Base-by-base conservation (phyloP, 2,797 vertebrate species). In the Pangasius macronema region DNA sequence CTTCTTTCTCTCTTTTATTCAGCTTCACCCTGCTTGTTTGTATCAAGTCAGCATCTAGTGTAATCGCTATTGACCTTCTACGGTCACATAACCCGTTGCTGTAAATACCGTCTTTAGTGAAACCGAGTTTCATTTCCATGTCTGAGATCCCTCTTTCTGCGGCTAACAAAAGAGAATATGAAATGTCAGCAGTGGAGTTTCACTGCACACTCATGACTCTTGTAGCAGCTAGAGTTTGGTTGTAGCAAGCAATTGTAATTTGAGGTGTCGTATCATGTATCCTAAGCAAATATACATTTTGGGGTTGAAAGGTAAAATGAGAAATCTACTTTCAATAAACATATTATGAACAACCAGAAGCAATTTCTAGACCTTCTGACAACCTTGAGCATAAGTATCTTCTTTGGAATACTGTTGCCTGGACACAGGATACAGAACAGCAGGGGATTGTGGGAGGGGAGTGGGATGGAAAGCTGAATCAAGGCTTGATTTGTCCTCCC, bases 401-500 rank as follows among this genome's bases (percentile, higher is more conserved):
- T 82, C 79, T 55, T 83, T 42, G 63, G 72, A 70, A 80, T 63
- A 11, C 85, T 84, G 77, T 82, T 85, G 75, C 84, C 84, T 88
- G 86, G 86, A 87, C 87, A 88, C 79, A n/a, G 36, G 18, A 14
- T 81, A 14, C 11, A 75, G 36, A 84, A 55, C 76, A 76, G 63
- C 79, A 77, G 86, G 18, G 57, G 77, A 13, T 83, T 76, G 83
- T 87, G 57, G 87, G 89, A 80, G 86, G 57, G 73, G 76, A 81
- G 85, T 90, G 67, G 84, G 87, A 46, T 72, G 65, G 46, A 81
- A 87, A 77, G 75, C 22, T 79, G 73, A 88, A 80, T 83, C 80
- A 59, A 59, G 75, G 55, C 79, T 75, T 79, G 39, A 75, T 80
- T 53, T 27, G 46, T 84, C 82, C 89, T 85, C 42, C 87, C 67